A percentile compares a stretch with the other conserved stretches of the same genome.
Evolutionary conservation across 2,888 invertebrate species (phyloP).

Genomic region (Amiota mariae): DNA sequence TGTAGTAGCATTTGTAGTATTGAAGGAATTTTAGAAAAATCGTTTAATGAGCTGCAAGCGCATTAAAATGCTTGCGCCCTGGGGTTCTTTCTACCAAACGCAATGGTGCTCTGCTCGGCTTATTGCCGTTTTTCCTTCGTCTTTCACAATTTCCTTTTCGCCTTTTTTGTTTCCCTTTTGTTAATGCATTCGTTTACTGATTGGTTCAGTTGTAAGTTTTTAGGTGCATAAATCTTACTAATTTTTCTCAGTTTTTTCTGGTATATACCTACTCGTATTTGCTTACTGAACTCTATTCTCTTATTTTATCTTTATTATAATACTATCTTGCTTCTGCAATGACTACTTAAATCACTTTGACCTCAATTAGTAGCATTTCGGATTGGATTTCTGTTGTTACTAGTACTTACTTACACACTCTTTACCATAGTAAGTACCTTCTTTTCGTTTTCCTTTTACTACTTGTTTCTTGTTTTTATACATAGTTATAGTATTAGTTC

Average conservation of each 20-base stretch:
- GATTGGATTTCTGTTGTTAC: no score
- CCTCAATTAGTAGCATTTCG: background rate
- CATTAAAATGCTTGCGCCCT: constrained; percentile 28
- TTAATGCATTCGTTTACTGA: background rate
- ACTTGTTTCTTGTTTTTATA: no score
- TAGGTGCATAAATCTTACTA: constrained; percentile 2
- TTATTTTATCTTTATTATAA: background rate
- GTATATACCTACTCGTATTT: background rate
- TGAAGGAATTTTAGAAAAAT: constrained; percentile 37
- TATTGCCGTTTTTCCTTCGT: background rate
- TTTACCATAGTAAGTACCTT: no score
- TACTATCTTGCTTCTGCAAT: background rate
- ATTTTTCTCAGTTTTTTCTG: background rate
- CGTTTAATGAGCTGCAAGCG: constrained; percentile 39
- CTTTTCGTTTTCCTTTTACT: background rate
- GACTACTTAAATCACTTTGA: background rate
- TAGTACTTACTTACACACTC: no score
- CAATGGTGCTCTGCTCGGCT: background rate
- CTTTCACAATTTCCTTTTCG: background rate
- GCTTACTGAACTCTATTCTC: background rate
- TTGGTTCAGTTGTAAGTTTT: no score
- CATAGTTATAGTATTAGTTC: no score
- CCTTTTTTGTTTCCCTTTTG: background rate
- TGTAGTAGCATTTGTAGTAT: background rate
- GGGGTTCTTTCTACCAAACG: background rate